Evolutionary conservation across 2,113 vertebrate species (phyloP).

Genomic region (Tenrec ecaudatus): DNA sequence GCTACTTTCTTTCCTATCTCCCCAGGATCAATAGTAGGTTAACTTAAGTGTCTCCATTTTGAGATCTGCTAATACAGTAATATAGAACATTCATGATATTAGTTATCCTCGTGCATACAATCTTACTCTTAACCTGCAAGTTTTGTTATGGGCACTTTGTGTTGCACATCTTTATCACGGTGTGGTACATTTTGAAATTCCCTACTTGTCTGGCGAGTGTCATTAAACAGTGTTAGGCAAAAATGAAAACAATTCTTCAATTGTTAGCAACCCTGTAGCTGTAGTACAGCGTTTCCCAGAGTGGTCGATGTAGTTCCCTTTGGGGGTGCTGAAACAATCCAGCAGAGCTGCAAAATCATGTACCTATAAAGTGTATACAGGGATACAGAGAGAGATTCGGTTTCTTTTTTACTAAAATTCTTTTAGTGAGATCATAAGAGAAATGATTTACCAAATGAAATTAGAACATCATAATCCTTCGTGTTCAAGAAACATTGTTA

Average conservation of each 20-base stretch:
- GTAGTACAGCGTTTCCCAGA: too few species aligned
- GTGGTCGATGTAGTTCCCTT: too few species aligned
- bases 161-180: not conserved
- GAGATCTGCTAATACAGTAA: too few species aligned
- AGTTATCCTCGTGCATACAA: not conserved
- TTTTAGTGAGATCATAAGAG: constrained; percentile 15
- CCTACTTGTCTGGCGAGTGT: not conserved
- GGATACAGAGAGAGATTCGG: not conserved
- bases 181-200: not conserved
- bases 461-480: constrained; percentile 31
- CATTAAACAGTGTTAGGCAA: not conserved
- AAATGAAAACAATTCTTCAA: not conserved
- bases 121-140: not conserved
- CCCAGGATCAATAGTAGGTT: too few species aligned
- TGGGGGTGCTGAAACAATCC: not conserved
- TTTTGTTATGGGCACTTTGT: not conserved
- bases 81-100: not conserved
- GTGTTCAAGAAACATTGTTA: constrained; percentile 35
- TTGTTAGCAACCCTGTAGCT: not conserved
- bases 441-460: constrained; percentile 28
- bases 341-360: not conserved
- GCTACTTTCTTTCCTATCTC: too few species aligned
- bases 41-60: too few species aligned
- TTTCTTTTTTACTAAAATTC: constrained; percentile 18
- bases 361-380: not conserved